Percentiles rank a stretch among this genome's conserved stretches.
phyloP scores from a whole-genome alignment of 2,797 vertebrate genomes.

The Danio tinwini region DNA sequence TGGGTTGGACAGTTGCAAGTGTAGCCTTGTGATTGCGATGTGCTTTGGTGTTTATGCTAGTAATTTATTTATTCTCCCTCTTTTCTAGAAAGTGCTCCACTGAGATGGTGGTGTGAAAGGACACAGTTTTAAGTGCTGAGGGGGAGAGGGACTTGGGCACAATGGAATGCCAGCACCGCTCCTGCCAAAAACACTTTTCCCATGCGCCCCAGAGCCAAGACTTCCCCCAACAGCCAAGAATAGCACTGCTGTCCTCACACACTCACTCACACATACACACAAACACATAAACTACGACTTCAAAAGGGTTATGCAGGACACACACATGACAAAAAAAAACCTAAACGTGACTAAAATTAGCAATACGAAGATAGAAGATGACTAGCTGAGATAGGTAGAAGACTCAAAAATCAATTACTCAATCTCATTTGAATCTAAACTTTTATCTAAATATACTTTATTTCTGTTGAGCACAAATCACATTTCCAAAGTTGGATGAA shows the following conservation, averaged over 20 bases:
- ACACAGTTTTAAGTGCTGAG: constrained; percentile 54
- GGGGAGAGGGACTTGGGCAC: constrained; percentile 59
- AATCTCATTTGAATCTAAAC: too few species aligned
- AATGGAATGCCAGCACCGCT: constrained; percentile 70
- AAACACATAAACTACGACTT: constrained; percentile 36
- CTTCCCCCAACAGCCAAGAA: constrained; percentile 79
- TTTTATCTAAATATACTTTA: too few species aligned
- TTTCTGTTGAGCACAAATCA: too few species aligned
- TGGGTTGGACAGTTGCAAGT: background rate
- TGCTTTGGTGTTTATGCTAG: constrained; percentile 23
- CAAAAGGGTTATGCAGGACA: constrained; percentile 26
- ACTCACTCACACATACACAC: constrained; percentile 49
- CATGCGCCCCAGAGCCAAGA: constrained; percentile 77
- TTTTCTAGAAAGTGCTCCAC: constrained; percentile 43
- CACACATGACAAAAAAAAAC: constrained; percentile 27
- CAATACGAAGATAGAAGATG: too few species aligned
- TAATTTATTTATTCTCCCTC: constrained; percentile 37
- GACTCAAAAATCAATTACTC: too few species aligned
- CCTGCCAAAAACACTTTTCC: constrained; percentile 83
- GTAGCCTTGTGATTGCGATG: background rate
- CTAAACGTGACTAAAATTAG: background rate
- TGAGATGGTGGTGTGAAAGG: constrained; percentile 43
- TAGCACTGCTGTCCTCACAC: constrained; percentile 70
- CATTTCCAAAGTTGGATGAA: too few species aligned
- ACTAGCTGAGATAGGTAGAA: too few species aligned